phyloP scores from a whole-genome alignment of 2,113 vertebrate species.

The Saimiri boliviensis region DNA sequence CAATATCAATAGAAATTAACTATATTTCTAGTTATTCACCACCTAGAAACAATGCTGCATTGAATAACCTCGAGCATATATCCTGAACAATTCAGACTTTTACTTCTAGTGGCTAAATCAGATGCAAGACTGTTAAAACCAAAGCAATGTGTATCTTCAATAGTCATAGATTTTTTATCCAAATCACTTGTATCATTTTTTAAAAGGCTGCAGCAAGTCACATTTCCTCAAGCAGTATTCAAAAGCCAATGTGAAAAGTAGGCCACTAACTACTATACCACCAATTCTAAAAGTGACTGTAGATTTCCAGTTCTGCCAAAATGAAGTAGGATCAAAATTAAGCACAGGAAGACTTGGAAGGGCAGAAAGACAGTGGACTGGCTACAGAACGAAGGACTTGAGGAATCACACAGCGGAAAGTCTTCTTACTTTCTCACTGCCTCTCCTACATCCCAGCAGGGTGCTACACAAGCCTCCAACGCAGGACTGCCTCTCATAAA shows the following conservation, averaged over 20 bases:
- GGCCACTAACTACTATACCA: not conserved
- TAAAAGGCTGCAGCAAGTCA: not conserved
- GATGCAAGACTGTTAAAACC: not conserved
- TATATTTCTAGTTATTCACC: not conserved
- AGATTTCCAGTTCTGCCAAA: not conserved
- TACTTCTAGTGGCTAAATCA: not conserved
- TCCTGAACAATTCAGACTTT: not conserved
- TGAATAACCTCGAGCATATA: not conserved
- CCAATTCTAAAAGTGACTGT: not conserved
- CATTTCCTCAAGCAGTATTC: not conserved
- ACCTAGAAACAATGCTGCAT: not conserved
- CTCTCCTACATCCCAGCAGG: not conserved
- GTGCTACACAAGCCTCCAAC: not conserved
- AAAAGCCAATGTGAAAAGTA: not conserved
- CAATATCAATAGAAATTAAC: not conserved
- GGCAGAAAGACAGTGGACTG: not conserved
- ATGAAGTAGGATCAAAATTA: not conserved
- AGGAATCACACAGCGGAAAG: rapidly evolving
- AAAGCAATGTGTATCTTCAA: not conserved
- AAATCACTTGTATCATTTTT: not conserved
- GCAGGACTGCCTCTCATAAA: not conserved
- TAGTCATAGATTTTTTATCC: not conserved
- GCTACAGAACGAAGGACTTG: no score
- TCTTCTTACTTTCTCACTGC: not conserved
- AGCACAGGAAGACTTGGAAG: not conserved